Conservation (phyloP, 1,140 invertebrate species). For the Trachymyrmex septentrionalis region DNA sequence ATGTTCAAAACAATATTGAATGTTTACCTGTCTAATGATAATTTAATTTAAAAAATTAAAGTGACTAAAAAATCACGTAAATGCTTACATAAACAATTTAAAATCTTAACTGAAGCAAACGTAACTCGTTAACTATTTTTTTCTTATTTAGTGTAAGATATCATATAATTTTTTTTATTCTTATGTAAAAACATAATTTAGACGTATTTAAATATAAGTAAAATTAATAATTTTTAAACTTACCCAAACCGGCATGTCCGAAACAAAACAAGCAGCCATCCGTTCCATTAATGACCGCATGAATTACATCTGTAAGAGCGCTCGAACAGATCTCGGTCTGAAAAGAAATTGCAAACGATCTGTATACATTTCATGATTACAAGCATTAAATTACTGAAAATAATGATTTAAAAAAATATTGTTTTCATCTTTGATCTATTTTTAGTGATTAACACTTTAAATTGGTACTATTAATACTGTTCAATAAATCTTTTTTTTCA, state of each 20-base stretch:
- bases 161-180: neutral
- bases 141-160: neutral
- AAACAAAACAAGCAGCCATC: conserved; percentile 97
- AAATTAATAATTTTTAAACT: conserved; percentile 79
- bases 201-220: neutral
- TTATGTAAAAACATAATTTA: neutral
- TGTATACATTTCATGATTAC: neutral
- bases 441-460: neutral
- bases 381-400: neutral
- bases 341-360: conserved; percentile 81
- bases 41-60: neutral
- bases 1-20: neutral
- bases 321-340: conserved; percentile 96
- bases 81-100: neutral
- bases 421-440: neutral
- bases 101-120: neutral
- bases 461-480: neutral
- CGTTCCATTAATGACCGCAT: conserved; percentile 96
- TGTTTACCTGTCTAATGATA: neutral
- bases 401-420: neutral
- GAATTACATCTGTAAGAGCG: conserved; percentile 96
- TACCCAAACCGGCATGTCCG: conserved; percentile 96
- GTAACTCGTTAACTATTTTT: neutral
- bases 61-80: neutral
- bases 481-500: too few relatives aligned